Base-by-base conservation (phyloP, 2,888 invertebrate genomes). In the Amphipoea oculea region DNA sequence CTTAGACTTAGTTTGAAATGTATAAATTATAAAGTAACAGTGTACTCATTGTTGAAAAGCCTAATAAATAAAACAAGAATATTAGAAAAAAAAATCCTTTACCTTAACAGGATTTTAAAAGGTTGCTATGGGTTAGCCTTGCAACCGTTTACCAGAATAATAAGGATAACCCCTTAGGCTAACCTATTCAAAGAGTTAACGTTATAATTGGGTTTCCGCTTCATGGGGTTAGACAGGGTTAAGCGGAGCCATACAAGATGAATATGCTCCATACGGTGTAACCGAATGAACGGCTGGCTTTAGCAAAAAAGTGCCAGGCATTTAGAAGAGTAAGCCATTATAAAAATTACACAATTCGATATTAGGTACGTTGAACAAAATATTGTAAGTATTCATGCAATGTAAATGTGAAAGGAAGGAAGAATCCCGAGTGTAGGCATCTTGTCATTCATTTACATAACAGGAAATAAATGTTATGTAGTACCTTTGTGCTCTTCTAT, bases 311-410 rank as follows among this genome's bases (percentile, higher is more conserved):
- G 14, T 67, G n/a, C 4, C 23, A 48, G 14, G 36, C 6, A 40
- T n/a, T 67, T 73, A 23, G 2, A 68, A 20, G n/a, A 51, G 69
- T 48, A 65, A 73, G 48, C n/a, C 36, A 17, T 67, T 66, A n/a
- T 63, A 29, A 17, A 36, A 36, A 36, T 17, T 63, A 17, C 62
- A 63, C 17, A 36, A 36, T 29, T 29, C 14, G 2, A 29, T 14
- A 62, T 29, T 36, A 63, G 17, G 62, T 17, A 36, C 29, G 29
- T 63, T 17, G 6, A 36, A 63, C 29, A 63, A 36, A 63, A 63
- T 63, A 63, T 63, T 63, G 17, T 7, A 29, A 29, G 29, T 29
- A 29, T 62, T 40, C 36, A 60, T 71, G 60, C 23, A 36, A 66
- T 48, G 66, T 29, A n/a, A 71, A 57, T 57, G 54, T 29, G 54